phyloP scores from a whole-genome alignment of 2,888 invertebrate genomes.

The Euzophera pinguis region DNA sequence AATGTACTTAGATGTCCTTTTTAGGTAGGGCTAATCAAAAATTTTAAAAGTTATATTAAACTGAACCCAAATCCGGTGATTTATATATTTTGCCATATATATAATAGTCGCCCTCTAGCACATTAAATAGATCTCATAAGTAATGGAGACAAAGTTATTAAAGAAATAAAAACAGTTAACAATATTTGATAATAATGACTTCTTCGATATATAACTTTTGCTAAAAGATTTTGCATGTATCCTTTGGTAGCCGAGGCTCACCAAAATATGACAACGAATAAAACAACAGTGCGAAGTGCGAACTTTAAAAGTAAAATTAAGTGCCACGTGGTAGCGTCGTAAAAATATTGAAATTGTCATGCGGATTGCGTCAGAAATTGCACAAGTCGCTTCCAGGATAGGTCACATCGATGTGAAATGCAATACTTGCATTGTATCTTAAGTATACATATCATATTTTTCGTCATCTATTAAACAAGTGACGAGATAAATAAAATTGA shows the following conservation, averaged over 20 bases:
- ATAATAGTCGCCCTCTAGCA: no score
- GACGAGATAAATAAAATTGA: neutral
- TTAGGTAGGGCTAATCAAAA: neutral
- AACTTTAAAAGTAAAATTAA: neutral
- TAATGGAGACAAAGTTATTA: no score
- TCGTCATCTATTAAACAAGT: no score
- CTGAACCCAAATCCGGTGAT: no score
- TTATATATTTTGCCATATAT: no score
- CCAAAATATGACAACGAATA: neutral
- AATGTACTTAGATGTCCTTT: neutral
- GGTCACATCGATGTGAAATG: conserved; percentile 21
- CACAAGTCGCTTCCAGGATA: conserved; percentile 31
- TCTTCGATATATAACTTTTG: no score
- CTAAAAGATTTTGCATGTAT: no score
- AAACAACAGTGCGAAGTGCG: neutral
- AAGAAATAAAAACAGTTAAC: no score
- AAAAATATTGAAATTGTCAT: conserved; percentile 17
- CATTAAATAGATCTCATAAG: no score
- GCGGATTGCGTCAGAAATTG: conserved; percentile 50
- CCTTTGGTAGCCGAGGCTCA: neutral
- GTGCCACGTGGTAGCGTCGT: neutral
- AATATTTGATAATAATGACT: no score
- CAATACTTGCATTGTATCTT: no score
- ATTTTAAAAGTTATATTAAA: no score
- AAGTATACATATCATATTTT: neutral